Evolutionary conservation across 2,113 vertebrate species (phyloP).

Genomic region (Noturus placidus): DNA sequence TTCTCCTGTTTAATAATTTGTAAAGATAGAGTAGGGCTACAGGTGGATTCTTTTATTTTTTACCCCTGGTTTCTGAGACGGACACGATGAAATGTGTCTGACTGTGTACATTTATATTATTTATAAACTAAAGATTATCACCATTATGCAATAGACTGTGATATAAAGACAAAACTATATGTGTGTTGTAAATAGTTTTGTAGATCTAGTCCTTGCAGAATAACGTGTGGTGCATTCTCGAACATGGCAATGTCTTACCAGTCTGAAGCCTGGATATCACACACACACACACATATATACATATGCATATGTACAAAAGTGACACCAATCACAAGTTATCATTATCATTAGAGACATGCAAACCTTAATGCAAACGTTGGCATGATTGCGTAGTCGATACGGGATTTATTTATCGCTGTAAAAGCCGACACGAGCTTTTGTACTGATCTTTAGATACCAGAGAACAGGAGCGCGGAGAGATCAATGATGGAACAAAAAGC

Average conservation of each 20-base stretch:
- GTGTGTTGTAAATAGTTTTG: conserved; percentile 94
- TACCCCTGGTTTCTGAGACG: conserved; percentile 71
- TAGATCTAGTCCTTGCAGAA: conserved; percentile 82
- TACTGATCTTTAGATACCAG: not conserved
- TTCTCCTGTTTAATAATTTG: conserved; percentile 3
- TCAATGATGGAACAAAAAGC: conserved; percentile 12
- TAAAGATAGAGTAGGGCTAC: not conserved
- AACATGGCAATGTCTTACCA: conserved; percentile 89
- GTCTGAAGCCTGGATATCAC: conserved; percentile 84
- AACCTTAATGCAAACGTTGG: conserved; percentile 77
- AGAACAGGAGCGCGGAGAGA: not conserved
- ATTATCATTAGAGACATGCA: conserved; percentile 68
- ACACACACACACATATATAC: conserved; percentile 65
- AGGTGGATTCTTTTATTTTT: conserved; percentile 70
- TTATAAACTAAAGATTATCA: conserved; percentile 84
- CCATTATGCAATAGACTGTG: conserved; percentile 85
- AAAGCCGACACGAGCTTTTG: not conserved
- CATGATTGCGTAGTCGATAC: not conserved
- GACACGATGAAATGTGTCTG: conserved; percentile 72
- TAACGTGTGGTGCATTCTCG: conserved; percentile 86
- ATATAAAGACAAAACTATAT: conserved; percentile 84
- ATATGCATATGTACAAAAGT: conserved; percentile 53
- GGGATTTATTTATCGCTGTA: not conserved
- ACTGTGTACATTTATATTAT: conserved; percentile 83
- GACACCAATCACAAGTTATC: conserved; percentile 56